Evolutionary conservation across 1,140 invertebrate species (phyloP).

Genomic region (Wasmannia auropunctata): DNA sequence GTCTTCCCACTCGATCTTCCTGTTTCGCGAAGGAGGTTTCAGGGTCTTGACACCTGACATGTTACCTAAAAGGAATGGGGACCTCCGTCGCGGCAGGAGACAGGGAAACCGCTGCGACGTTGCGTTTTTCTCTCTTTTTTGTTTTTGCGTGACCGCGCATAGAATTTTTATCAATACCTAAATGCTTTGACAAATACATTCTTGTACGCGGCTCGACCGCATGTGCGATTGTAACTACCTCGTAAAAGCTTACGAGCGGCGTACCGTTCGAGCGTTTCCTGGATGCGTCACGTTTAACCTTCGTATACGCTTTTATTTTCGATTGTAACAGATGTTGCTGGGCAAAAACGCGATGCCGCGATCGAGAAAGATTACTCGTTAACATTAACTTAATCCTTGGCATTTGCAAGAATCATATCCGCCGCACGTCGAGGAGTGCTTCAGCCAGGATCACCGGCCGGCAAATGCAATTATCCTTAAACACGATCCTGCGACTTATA

Average conservation of each 20-base stretch:
- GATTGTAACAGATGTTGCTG: background rate
- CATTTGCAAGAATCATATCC: constrained; percentile 35
- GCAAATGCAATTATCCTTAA: constrained; percentile 29
- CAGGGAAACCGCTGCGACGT: background rate
- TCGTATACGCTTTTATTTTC: constrained; percentile 13
- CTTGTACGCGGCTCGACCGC: background rate
- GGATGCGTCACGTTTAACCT: constrained; percentile 6
- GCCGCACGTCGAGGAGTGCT: background rate
- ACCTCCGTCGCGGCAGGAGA: constrained; percentile 3
- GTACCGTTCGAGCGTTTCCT: background rate
- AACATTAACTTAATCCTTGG: constrained; percentile 44
- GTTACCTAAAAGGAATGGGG: constrained; percentile 30
- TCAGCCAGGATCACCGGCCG: background rate
- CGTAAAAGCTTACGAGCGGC: background rate
- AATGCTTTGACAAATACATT: background rate
- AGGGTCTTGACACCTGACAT: constrained; percentile 70
- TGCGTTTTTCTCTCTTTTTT: background rate
- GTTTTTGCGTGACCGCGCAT: background rate
- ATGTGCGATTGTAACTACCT: background rate
- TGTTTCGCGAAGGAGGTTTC: constrained; percentile 71
- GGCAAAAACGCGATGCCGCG: background rate
- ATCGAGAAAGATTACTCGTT: constrained; percentile 26
- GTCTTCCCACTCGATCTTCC: constrained; percentile 61
- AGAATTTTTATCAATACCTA: constrained; percentile 25
- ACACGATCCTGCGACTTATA: background rate